Evolutionary conservation across 2,888 invertebrate species (phyloP).

Genomic region (Eledone cirrhosa): DNA sequence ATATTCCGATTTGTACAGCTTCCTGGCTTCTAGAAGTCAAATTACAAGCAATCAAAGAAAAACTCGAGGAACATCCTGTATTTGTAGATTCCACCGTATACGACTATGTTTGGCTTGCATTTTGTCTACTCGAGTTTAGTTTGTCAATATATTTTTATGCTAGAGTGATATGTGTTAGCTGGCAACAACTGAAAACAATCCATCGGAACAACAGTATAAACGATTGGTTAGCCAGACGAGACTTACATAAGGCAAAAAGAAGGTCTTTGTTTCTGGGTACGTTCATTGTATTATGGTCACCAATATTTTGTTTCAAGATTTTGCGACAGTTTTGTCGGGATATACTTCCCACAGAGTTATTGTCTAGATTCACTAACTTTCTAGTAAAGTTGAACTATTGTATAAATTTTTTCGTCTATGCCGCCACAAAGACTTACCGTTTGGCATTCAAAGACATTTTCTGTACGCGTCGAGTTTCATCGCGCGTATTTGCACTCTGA

Average conservation of each 20-base stretch:
- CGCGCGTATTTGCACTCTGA: not conserved
- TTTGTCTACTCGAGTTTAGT: not conserved
- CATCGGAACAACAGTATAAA: not conserved
- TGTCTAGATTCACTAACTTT: not conserved
- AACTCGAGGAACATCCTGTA: no score
- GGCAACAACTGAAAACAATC: not conserved
- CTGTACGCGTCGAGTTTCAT: not conserved
- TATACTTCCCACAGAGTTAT: not conserved
- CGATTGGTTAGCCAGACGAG: not conserved
- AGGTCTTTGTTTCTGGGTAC: not conserved
- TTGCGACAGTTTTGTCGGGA: not conserved
- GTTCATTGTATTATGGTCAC: constrained; percentile 8
- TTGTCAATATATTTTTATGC: not conserved
- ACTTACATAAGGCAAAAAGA: not conserved
- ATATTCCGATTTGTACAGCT: not conserved
- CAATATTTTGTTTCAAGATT: not conserved
- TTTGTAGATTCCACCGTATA: no score
- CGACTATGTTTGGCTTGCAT: not conserved
- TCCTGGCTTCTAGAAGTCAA: not conserved
- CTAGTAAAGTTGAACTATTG: not conserved
- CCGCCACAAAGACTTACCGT: not conserved
- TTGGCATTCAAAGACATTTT: not conserved
- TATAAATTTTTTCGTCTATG: not conserved
- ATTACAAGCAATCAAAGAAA: no score
- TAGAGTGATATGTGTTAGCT: not conserved